phyloP scores from a whole-genome alignment of 37 sponge, comb jelly and placozoan genomes.

The Beroe forskalii region DNA sequence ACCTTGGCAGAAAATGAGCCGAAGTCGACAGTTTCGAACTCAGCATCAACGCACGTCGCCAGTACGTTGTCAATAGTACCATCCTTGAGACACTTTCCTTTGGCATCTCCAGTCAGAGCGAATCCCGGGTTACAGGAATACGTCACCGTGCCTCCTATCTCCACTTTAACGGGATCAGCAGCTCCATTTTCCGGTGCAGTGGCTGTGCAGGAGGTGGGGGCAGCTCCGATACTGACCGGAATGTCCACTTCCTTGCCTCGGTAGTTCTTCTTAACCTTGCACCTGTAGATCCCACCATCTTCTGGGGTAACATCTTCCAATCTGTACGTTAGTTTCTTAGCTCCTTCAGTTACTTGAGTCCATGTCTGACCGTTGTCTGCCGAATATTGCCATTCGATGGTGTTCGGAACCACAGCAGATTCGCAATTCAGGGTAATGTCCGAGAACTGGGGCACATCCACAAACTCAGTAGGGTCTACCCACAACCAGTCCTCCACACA shows the following conservation, averaged over 20 bases:
- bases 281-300: background rate
- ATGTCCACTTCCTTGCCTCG: background rate
- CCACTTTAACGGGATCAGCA: background rate
- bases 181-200: background rate
- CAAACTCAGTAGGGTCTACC: background rate
- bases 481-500: conserved; percentile 14
- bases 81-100: background rate
- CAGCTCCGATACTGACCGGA: background rate
- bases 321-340: background rate
- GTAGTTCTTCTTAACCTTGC: conserved; percentile 6
- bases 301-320: background rate
- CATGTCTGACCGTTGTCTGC: background rate
- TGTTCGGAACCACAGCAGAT: background rate
- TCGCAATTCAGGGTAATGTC: background rate
- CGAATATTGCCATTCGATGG: background rate
- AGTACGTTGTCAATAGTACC: background rate
- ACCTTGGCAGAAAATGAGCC: background rate
- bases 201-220: background rate
- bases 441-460: background rate
- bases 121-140: background rate
- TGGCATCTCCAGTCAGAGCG: background rate
- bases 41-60: background rate
- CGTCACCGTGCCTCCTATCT: background rate
- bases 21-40: background rate
- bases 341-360: background rate